These are phyloP conservation scores for Pseudococcus longispinus DNA, from an alignment of 2,888 invertebrate species.

Conservation along the genomic window DNA sequence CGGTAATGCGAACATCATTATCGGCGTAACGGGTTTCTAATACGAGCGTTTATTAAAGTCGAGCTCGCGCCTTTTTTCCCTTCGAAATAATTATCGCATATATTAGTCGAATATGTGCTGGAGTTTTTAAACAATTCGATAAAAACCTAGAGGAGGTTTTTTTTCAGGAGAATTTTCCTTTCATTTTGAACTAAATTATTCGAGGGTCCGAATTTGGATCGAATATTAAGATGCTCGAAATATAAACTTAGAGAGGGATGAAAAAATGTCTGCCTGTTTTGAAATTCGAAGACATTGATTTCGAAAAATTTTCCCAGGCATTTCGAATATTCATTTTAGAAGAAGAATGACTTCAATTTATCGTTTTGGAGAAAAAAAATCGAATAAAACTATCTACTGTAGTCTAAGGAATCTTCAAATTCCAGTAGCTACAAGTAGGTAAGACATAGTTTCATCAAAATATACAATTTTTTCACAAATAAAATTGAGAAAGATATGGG, in stretches of 20 bases:
- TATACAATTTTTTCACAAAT: too few species aligned
- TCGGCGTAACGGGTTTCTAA: conserved; percentile 12
- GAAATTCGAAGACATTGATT: not conserved
- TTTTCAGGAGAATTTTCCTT: not conserved
- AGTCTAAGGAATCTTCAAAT: too few species aligned
- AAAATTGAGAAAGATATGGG: too few species aligned
- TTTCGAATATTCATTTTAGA: too few species aligned
- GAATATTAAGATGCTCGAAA: not conserved
- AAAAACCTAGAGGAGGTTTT: not conserved
- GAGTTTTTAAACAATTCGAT: too few species aligned
- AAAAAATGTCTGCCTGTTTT: not conserved
- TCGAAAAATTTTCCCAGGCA: not conserved
- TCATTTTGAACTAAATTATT: not conserved
- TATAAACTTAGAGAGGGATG: not conserved
- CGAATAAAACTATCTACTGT: too few species aligned
- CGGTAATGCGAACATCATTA: conserved; percentile 12
- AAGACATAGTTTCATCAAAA: too few species aligned
- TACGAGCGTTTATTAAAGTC: conserved; percentile 14
- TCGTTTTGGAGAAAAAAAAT: too few species aligned
- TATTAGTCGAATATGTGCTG: not conserved
- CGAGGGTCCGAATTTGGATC: not conserved
- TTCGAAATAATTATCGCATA: not conserved
- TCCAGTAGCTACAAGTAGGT: too few species aligned
- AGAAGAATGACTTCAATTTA: too few species aligned
- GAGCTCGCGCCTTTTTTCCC: not conserved